phyloP scores from a whole-genome alignment of 1,140 invertebrate species.

The Ganaspis sp. region DNA sequence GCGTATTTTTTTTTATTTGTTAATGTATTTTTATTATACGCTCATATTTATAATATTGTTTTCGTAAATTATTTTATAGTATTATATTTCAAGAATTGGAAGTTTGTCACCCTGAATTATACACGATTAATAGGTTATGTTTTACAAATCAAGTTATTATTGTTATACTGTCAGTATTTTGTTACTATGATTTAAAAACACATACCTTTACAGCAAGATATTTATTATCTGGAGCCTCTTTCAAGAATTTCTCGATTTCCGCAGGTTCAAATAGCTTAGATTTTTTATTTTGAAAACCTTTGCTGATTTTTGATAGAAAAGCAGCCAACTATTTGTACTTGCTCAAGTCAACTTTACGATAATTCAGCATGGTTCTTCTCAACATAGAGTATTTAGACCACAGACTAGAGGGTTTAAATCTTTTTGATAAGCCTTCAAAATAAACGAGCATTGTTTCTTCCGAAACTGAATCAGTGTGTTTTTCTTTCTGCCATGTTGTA shows the following conservation, averaged over 20 bases:
- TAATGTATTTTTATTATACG: too few relatives aligned
- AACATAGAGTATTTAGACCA: constrained; percentile 43
- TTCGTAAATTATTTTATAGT: too few relatives aligned
- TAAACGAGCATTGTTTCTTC: constrained; percentile 31
- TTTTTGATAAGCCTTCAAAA: constrained; percentile 37
- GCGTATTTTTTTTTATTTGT: too few relatives aligned
- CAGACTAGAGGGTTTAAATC: constrained; percentile 31
- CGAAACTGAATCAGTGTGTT: neutral
- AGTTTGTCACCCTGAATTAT: too few relatives aligned
- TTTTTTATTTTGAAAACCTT: constrained; percentile 42
- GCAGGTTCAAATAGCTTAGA: constrained; percentile 36
- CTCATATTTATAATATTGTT: too few relatives aligned
- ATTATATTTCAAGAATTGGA: too few relatives aligned
- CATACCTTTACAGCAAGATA: constrained; percentile 43
- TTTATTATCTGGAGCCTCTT: constrained; percentile 30
- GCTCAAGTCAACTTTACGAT: constrained; percentile 31
- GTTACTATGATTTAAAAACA: too few relatives aligned
- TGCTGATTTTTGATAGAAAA: constrained; percentile 37
- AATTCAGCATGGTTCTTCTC: constrained; percentile 34
- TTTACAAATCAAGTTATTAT: too few relatives aligned
- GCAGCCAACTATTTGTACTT: constrained; percentile 30
- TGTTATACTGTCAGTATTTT: too few relatives aligned
- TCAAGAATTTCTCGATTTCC: constrained; percentile 35
- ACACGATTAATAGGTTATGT: neutral
- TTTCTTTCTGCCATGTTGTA: neutral